Conservation (phyloP, 2,888 invertebrate genomes). For the Temnothorax rugatulus region DNA sequence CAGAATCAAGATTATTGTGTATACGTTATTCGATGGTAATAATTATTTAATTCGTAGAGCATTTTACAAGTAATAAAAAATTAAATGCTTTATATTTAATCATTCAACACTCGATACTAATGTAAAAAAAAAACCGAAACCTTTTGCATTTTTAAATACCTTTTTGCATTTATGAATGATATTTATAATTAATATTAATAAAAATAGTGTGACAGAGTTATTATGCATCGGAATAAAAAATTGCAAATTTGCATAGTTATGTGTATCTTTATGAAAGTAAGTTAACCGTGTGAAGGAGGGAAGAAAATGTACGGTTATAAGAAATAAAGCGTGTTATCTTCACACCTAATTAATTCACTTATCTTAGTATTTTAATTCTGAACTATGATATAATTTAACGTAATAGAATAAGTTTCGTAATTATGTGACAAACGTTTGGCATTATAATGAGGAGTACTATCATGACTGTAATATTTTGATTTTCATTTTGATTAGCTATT, state of each 20-base stretch:
- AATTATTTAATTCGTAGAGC: background rate
- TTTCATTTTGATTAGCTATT: slow-evolving; percentile 20
- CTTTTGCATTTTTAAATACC: background rate
- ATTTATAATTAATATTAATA: slow-evolving; percentile 7
- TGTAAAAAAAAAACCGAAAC: background rate
- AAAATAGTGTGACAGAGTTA: background rate
- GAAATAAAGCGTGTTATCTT: background rate
- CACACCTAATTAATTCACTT: slow-evolving; percentile 1
- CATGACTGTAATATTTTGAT: slow-evolving; percentile 2
- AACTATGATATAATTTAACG: background rate
- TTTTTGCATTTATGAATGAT: background rate
- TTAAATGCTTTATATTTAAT: background rate
- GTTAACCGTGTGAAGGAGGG: background rate
- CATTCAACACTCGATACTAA: background rate
- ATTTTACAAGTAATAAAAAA: background rate
- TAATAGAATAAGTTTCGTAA: slow-evolving; percentile 1
- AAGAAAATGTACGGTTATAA: background rate
- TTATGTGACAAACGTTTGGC: slow-evolving; percentile 20
- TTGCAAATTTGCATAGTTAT: background rate
- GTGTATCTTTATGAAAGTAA: background rate
- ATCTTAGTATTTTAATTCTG: background rate
- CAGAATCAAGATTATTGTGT: background rate
- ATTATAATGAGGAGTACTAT: background rate
- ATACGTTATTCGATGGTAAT: background rate
- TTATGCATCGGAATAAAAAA: background rate